Base-by-base conservation (phyloP, 64 coral and sea anemone species). In the Astreopora myriophthalma region DNA sequence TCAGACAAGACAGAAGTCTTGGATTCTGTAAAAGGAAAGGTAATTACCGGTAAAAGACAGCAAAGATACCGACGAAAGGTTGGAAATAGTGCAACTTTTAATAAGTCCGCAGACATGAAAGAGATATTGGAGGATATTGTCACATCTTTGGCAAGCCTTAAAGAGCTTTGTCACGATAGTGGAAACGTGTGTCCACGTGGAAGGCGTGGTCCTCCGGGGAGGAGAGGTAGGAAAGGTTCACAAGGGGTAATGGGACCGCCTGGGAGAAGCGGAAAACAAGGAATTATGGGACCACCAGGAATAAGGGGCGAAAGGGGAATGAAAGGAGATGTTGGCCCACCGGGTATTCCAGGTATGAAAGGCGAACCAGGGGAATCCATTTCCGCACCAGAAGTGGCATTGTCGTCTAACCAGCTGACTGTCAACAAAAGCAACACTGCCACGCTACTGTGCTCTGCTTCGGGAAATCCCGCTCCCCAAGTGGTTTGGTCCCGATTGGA, bases 221-320 rank as follows among this genome's bases (percentile, higher is more conserved):
- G 27, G 6, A 20, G 16, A 34, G 76, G 76, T 25, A 82, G 32
- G 14, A 82, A 63, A 86, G 81, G 81, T 27, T 46, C 65, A 0
- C 60, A 1, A 68, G 84, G 84, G 38, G 14, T 72, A 6, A 46
- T 55, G 46, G 84, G 84, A 69, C 37, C 26, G 13, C 63, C 65
- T n/a, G 84, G 84, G 24, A 42, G 19, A 51, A 71, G 63, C 48
- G 84, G 84, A 31, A 69, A 69, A 23, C 62, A 49, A 71, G 84
- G 84, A 48, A 70, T 34, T 69, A 71, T 86, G 37, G 84, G 84
- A 49, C 84, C 84, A 55, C 65, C 62, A 14, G 84, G 84, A 71
- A 46, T 72, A 46, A 86, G 44, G 34, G 84, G 84, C 48, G 63
- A 69, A 31, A 72, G 46, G 20, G 84, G 84, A 52, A 34, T 71